Evolutionary conservation across 2,113 vertebrate species (phyloP).

Genomic region (Gymnocephalus cernua): DNA sequence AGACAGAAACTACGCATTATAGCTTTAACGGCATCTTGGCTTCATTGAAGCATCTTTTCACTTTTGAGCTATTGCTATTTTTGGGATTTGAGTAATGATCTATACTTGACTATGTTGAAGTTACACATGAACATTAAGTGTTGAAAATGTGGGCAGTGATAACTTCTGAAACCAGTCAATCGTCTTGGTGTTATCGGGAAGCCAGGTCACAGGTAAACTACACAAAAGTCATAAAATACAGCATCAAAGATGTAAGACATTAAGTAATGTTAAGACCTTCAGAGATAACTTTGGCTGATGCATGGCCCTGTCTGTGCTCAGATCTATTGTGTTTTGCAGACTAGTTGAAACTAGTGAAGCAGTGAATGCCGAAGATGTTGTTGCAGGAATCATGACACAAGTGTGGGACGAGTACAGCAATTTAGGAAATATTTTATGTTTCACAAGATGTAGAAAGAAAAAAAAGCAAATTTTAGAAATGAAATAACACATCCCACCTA

Average conservation of each 20-base stretch:
- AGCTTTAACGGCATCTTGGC: not conserved
- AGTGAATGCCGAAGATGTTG: slow-evolving; percentile 13
- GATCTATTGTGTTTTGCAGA: slow-evolving; percentile 18
- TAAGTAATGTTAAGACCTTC: slow-evolving; percentile 31
- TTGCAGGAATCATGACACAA: slow-evolving; percentile 17
- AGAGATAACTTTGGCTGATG: slow-evolving; percentile 42
- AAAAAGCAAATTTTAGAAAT: not conserved
- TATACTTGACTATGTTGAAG: not conserved
- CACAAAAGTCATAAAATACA: slow-evolving; percentile 32
- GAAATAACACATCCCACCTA: not conserved
- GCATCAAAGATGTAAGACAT: slow-evolving; percentile 15
- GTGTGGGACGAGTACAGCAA: slow-evolving; percentile 7
- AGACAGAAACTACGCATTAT: too few relatives aligned
- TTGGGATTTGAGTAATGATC: not conserved
- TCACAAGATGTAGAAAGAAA: not conserved
- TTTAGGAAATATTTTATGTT: not conserved
- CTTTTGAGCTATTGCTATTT: not conserved
- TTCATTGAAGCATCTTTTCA: not conserved
- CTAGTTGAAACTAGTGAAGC: slow-evolving; percentile 12
- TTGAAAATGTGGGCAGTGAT: not conserved
- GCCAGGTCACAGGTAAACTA: slow-evolving; percentile 5
- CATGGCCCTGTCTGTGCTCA: slow-evolving; percentile 11
- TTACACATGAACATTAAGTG: not conserved
- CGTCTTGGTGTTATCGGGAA: not conserved
- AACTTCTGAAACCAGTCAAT: not conserved